Base-by-base conservation (phyloP, 2,797 vertebrate species). In the Thunnus albacares region DNA sequence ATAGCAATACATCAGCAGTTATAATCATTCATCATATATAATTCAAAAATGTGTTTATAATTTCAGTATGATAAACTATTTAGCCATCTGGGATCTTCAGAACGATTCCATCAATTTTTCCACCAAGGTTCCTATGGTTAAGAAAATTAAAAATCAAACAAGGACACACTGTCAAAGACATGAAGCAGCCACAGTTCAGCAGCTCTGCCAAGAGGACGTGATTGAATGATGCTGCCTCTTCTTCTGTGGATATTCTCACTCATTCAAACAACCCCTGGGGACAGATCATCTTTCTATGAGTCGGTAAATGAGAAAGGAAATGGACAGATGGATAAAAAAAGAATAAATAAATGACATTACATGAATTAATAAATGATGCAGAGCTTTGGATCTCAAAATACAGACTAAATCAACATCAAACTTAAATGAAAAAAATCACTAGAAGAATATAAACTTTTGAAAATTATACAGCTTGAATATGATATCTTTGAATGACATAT, bases 121-220 rank as follows among this genome's bases (percentile, higher is more conserved):
- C 17, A 12, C 57, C 75, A 84, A 81, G 67, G 58, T 66, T 87
- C n/a, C 59, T 57, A 60, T 10, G 13, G 52, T 69, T 80, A 65
- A 51, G 74, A 83, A 83, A 91, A 87, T 84, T 18, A 18, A 18
- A 87, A 81, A 84, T 81, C 77, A 72, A 84, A 87, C 68, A 58
- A 80, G 77, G 66, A 81, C 82, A 57, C 52, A 0, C 33, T 67
- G 71, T 87, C 74, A 86, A 79, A 85, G 10, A 55, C 62, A 77
- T 13, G 69, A 71, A 55, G 65, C 84, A 58, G 81, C 78, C 69
- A 55, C 75, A 63, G 65, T 81, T 80, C 75, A 73, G 75, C 75
- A 43, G 60, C 76, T 75, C 28, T 78, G 62, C 78, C 65, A 73
- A 71, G 53, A 82, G 18, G 61, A 82, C 28, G 71, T 4, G 18